Base-by-base conservation (phyloP, 1,140 invertebrate genomes). In the Riptortus pedestris region DNA sequence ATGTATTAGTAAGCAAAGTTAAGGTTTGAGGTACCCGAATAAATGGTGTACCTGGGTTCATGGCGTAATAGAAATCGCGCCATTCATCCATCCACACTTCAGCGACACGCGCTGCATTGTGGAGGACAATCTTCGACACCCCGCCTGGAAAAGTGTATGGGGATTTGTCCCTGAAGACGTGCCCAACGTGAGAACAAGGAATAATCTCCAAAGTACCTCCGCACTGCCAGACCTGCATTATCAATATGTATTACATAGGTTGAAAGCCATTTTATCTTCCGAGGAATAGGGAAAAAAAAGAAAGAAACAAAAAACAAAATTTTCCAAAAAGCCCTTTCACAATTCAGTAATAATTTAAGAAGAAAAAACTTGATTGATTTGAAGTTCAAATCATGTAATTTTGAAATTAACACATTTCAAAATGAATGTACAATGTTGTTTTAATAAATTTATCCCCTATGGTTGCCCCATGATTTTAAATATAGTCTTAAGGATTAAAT, bases 71-170 rank as follows among this genome's bases (percentile, higher is more conserved):
- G 84, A 96, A 96, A 79, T 95, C 87, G 78, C 90, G 87, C 92
- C 93, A 97, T 79, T 96, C 90, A 83, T 97, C 94, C 88, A 98
- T 89, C 95, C 94, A 97, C 72, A 97, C 95, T 80, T 95, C 92
- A 71, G 93, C 93, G 69, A 96, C 88, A 70, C 94, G 83, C 55
- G 91, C 93, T 70, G 93, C 91, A 81, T 97, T 97, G 79, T 96
- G 93, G 73, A 98, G 87, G 72, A 99, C 91, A 76, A 96, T 91
- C 77, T 91, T 93, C 72, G 92, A 90, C 70, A 96, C 95, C 68
- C 96, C 96, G 70, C 96, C 96, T 64, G 96, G 96, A 83, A 99
- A 99, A 67, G 95, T 94, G 79, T 99, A 99, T 28, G 96, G 97
- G 69, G 90, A 96, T 78, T 98, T 96, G 82, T 99, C 97, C 70